Base-by-base conservation (phyloP, 2,888 invertebrate species). In the Seladonia tumulorum region DNA sequence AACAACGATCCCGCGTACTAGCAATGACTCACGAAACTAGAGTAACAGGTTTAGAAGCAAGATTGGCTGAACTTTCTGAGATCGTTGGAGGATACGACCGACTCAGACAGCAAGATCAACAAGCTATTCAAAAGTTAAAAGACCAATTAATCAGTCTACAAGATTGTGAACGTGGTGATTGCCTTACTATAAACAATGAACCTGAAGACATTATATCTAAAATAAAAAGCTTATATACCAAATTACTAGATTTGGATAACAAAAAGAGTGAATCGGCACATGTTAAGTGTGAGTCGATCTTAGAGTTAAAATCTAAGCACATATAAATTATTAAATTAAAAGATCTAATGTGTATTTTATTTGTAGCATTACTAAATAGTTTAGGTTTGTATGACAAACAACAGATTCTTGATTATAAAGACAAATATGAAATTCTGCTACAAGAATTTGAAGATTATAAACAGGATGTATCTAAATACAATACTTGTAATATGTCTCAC, bases 1-100 rank as follows among this genome's bases (percentile, higher is more conserved):
- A 98, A 92, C 97, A 97, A 83, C 96, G 97, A 29, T 97, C 97
- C 0, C 96, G 96, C 76, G 96, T 96, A 88, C 95, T 97, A 60
- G 97, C 97, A 83, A 96, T 96, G 0, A 95, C 97, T 3, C 97
- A 98, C 90, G 98, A 98, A 93, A 97, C 97, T 81, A 95, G 98
- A 84, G 98, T 98, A 0, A 97, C 97, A 0, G 96, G 97, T 75
- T 95, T 98, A 76, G 98, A 98, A 94, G 96, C 96, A 5, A 96
- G 97, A 87, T 94, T 98, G 29, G 97, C 98, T 0, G 98, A 98
- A 92, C 95, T 98, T 47, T 98, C 98, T 0, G 96, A 97, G 80
- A 97, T 97, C 0, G 97, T 98, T 5, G 98, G 98, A 0, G 96
- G 96, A 85, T 98, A 98, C 92, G 98, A 98, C 93, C 95, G 97